Percentiles rank a stretch among this genome's conserved stretches.
These are phyloP conservation scores for Pseudochaenichthys georgianus DNA, from an alignment of 2,797 vertebrate genomes.

Conservation along the genomic window DNA sequence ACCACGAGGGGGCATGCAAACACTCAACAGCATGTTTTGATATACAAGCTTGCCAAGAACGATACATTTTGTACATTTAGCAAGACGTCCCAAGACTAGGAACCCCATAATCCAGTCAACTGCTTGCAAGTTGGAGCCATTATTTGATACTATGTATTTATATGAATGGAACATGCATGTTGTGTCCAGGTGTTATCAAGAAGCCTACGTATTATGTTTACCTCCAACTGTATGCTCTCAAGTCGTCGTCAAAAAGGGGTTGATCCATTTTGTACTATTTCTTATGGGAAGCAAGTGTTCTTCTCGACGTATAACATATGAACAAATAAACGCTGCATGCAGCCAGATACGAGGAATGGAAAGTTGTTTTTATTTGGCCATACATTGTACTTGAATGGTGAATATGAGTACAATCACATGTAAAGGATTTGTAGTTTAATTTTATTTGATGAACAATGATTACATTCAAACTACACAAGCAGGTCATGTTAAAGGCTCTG, in stretches of 20 bases:
- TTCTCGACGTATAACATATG: constrained; percentile 82
- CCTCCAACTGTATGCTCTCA: constrained; percentile 71
- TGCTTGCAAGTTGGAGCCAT: constrained; percentile 74
- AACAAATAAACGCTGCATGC: constrained; percentile 93
- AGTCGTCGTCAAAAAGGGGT: constrained; percentile 72
- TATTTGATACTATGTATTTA: constrained; percentile 80
- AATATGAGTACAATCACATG: neutral
- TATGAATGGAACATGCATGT: constrained; percentile 80
- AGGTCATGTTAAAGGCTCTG: no score
- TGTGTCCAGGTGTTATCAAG: constrained; percentile 68
- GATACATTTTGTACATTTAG: constrained; percentile 59
- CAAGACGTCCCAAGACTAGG: constrained; percentile 21
- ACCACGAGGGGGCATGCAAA: constrained; percentile 71
- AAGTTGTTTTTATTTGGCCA: constrained; percentile 45
- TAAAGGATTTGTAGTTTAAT: neutral
- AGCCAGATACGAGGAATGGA: constrained; percentile 76
- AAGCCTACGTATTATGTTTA: constrained; percentile 65
- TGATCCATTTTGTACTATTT: constrained; percentile 86
- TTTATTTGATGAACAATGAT: no score
- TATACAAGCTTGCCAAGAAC: constrained; percentile 73
- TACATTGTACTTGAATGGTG: no score
- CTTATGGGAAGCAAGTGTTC: constrained; percentile 84
- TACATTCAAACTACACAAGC: no score
- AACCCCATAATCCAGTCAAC: constrained; percentile 59
- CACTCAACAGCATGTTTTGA: constrained; percentile 77